These are phyloP conservation scores for Paguma larvata DNA, from an alignment of 2,797 vertebrate genomes.

Conservation along the genomic window DNA sequence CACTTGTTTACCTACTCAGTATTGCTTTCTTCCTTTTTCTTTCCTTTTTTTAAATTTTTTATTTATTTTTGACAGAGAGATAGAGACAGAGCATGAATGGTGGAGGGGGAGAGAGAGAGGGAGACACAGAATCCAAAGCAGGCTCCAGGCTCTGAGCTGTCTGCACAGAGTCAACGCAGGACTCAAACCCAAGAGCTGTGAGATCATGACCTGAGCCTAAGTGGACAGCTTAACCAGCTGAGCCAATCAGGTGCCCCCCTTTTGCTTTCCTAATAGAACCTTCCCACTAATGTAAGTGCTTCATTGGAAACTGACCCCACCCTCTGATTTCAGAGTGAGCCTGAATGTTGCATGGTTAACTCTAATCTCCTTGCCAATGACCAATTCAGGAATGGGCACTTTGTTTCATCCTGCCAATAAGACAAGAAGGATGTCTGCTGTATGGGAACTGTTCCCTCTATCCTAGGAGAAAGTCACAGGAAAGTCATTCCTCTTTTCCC, in stretches of 20 bases:
- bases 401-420: not conserved
- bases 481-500: not conserved
- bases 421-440: not conserved
- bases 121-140: no score
- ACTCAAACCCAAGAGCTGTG: no score
- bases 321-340: not conserved
- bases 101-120: accelerated
- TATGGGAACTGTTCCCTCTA: constrained; percentile 10
- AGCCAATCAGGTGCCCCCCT: no score
- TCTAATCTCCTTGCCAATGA: not conserved
- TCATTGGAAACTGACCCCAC: not conserved
- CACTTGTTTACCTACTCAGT: not conserved
- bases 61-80: no score
- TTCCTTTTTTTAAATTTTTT: not conserved
- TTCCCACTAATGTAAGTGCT: not conserved
- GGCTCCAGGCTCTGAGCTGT: no score
- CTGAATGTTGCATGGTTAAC: not conserved
- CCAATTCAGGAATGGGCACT: not conserved
- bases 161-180: no score
- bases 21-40: not conserved
- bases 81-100: no score
- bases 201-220: no score
- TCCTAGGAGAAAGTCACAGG: not conserved
- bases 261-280: not conserved
- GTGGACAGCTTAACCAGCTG: no score